Base-by-base conservation (phyloP, 2,888 invertebrate genomes). In the Drosophila rellima region DNA sequence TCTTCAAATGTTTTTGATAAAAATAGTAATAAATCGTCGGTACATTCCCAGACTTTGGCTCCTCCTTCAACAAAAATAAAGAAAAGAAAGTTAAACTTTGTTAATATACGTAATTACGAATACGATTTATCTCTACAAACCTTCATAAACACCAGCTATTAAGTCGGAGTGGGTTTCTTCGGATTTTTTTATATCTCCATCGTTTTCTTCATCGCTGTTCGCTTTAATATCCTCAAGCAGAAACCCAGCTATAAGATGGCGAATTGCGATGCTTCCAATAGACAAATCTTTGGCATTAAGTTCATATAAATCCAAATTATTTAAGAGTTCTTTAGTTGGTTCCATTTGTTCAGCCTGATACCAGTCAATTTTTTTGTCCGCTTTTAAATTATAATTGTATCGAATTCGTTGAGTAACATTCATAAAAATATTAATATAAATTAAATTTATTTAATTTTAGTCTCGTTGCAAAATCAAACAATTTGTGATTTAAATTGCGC, bases 11-110 rank as follows among this genome's bases (percentile, higher is more conserved):
- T 84, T 40, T 92, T 89, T 4, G 93, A 87, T 37, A 98, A 91
- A 91, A 95, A 97, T 68, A 94, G 92, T 37, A 96, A 92, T 59
- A 98, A 92, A 91, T 98, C 98, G 83, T 95, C 93, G 5, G 97
- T 97, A 89, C 98, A 98, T 93, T 99, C 98, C 99, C 99, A 99
- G 67, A 98, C 95, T 94, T 98, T 98, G 31, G 98, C 93, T 10
- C 99, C 99, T 82, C 98, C 98, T 97, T 15, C 0, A 90, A 70
- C 20, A 7, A 70, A 33, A 7, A 50, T 15, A 0, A 90, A 70
- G 20, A 7, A 70, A 33, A 7, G 45, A 20, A 45, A 29, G 51
- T 93, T 45, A 7, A 20, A 37, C 8, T 37, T 5, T 10, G 8
- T 31, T 13, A 17, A 13, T 20, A 15, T n/a, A 8, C 10, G n/a